Base-by-base conservation (phyloP, 1,140 invertebrate genomes). In the Ephestia elutella region DNA sequence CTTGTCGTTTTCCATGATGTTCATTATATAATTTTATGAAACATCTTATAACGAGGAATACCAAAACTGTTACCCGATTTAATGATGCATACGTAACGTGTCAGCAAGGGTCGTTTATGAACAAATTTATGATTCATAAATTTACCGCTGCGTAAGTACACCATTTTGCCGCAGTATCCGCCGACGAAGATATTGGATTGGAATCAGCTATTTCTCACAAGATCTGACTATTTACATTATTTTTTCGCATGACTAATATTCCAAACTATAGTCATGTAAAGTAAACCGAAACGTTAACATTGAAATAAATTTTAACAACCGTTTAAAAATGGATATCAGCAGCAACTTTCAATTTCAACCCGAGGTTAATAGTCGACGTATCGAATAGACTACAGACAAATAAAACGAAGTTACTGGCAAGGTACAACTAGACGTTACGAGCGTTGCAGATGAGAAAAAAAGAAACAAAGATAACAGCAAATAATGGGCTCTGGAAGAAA, bases 81-180 rank as follows among this genome's bases (percentile, higher is more conserved):
- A 74, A 76, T 72, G 73, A 72, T 66, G 69, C 70, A 71, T 63
- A 67, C 62, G 64, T 71, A 70, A 75, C 65, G 60, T 56, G 60
- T 17, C 38, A 49, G 68, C 64, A 67, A 69, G 67, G 63, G 60
- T 68, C 61, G 59, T 69, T 76, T 68, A 73, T 70, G 65, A 59
- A 67, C 58, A 44, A 67, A 64, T 71, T 80, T 80, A 80, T 60
- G 75, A 73, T 66, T 70, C 67, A 69, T 77, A 73, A 80, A 78
- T 64, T 56, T 62, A 60, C 64, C 65, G 60, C 65, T 38, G 28
- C 49, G 49, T 49, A 59, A 71, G 62, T 60, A 62, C 38, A n/a
- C 35, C 38, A 50, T 50, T 50, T 20, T 19, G 49, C 49, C 18
- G 8, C 19, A 50, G 19, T 19, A 20, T 50, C 18, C n/a, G 5